phyloP scores from a whole-genome alignment of 2,113 vertebrate species.

The Periophthalmodon schlosseri region DNA sequence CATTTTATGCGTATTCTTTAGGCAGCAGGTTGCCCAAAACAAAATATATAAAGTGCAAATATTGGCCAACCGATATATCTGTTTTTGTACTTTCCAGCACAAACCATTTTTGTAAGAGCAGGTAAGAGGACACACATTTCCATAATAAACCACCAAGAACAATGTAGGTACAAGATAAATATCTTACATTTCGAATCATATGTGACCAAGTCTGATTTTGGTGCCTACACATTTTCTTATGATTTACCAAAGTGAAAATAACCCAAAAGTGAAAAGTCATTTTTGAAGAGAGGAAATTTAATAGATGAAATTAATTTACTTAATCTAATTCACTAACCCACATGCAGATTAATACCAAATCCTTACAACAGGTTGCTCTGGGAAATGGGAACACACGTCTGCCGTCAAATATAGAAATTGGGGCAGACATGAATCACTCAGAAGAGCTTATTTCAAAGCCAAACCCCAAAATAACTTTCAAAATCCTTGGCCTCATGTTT shows the following conservation, averaged over 20 bases:
- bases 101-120: not conserved
- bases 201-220: not conserved
- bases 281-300: slow-evolving; percentile 19
- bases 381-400: slow-evolving; percentile 33
- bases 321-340: not conserved
- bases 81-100: no score
- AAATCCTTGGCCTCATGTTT: not conserved
- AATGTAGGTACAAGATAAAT: not conserved
- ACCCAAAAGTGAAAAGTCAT: not conserved
- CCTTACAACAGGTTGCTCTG: slow-evolving; percentile 2
- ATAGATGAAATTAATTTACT: not conserved
- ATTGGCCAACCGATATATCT: no score
- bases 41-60: no score
- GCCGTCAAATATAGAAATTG: slow-evolving; percentile 36
- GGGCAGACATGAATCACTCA: slow-evolving; percentile 38
- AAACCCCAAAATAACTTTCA: slow-evolving; percentile 25
- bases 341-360: slow-evolving; percentile 10
- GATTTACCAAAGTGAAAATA: no score
- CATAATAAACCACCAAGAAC: not conserved
- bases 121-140: not conserved
- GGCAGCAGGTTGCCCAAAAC: no score
- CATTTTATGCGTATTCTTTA: no score
- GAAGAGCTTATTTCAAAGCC: slow-evolving; percentile 22
- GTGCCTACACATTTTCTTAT: no score
- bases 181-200: not conserved